Evolutionary conservation across 2,888 invertebrate genomes (phyloP).

Genomic region (Allacma fusca): DNA sequence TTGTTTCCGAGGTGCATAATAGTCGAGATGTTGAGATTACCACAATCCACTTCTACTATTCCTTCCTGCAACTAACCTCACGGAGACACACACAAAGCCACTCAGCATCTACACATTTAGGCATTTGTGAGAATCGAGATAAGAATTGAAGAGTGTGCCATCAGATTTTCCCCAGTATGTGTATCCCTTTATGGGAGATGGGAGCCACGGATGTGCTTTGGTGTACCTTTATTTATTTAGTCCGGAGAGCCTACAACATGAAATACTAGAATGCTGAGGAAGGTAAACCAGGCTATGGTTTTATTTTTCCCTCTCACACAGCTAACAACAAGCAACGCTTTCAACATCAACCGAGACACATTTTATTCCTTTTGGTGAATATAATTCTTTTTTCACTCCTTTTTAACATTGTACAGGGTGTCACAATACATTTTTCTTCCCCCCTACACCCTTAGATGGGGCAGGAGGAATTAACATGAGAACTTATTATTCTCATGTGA

Average conservation of each 20-base stretch:
- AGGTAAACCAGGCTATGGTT: conserved; percentile 26
- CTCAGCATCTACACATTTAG: not conserved
- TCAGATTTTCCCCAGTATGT: conserved; percentile 14
- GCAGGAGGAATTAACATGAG: no score
- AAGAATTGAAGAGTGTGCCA: conserved; percentile 28
- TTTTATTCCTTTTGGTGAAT: conserved; percentile 11
- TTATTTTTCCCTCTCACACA: not conserved
- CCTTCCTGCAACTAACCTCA: not conserved
- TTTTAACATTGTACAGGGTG: not conserved
- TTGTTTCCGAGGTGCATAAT: conserved; percentile 3
- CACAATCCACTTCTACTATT: not conserved
- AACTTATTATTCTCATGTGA: no score
- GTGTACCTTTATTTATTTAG: not conserved
- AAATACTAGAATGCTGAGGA: conserved; percentile 7
- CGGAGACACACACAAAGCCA: not conserved
- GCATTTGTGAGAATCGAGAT: conserved; percentile 8
- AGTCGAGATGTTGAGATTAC: not conserved
- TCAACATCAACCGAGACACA: not conserved
- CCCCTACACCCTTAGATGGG: no score
- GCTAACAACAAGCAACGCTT: not conserved
- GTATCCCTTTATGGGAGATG: not conserved
- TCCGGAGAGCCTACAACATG: not conserved
- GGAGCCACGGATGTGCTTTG: not conserved
- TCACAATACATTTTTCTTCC: no score
- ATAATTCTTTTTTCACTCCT: conserved; percentile 14